These are phyloP conservation scores for Pelosia muscerda DNA, from an alignment of 2,888 invertebrate genomes.

Conservation along the genomic window DNA sequence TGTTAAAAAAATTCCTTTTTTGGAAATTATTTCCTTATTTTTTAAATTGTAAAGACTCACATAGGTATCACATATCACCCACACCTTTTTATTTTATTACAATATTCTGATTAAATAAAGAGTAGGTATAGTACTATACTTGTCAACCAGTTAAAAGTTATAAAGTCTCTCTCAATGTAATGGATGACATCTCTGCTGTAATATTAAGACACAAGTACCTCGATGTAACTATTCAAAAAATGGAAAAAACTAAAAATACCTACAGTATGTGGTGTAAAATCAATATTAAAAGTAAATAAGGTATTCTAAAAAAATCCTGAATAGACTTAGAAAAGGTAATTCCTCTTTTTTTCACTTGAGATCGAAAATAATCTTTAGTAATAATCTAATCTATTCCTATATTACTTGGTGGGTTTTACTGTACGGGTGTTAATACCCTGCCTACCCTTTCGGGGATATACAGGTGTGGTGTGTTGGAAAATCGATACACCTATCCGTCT, in stretches of 20 bases:
- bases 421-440: no score
- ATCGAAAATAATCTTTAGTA: neutral
- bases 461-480: slow-evolving; percentile 20
- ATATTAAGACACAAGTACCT: neutral
- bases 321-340: neutral
- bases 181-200: no score
- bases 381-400: neutral
- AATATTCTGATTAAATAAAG: no score
- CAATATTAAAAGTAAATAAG: neutral
- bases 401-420: no score
- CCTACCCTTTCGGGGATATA: no score
- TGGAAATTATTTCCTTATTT: neutral
- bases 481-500: slow-evolving; percentile 38
- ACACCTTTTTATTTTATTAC: neutral
- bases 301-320: neutral
- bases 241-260: no score
- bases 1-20: no score
- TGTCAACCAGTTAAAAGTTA: neutral
- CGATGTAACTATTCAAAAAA: neutral
- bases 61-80: neutral
- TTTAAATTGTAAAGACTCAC: neutral
- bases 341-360: neutral
- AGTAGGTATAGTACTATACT: no score
- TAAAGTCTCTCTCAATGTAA: neutral
- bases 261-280: neutral